Evolutionary conservation across 2,113 vertebrate genomes (phyloP).

Genomic region (Tychaedon coryphoeus): DNA sequence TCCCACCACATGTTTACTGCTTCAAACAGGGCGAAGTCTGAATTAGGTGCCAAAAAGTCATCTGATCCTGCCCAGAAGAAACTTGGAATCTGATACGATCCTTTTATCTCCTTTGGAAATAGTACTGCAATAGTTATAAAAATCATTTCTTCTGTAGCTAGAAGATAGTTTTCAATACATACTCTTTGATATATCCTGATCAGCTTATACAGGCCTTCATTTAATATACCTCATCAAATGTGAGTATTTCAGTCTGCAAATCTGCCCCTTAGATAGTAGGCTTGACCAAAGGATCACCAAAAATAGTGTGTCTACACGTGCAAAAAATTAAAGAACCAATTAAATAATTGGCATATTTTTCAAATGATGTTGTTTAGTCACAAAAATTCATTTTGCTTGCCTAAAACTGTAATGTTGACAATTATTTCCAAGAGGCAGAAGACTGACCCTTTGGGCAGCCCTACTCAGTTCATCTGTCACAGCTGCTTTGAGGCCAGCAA

Average conservation of each 20-base stretch:
- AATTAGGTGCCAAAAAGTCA: background rate
- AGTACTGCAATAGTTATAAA: conserved; percentile 18
- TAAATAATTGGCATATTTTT: background rate
- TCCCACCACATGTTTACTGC: background rate
- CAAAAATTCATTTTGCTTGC: background rate
- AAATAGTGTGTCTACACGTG: background rate
- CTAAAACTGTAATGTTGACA: background rate
- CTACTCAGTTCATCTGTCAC: background rate
- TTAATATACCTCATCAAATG: background rate
- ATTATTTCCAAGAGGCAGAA: background rate
- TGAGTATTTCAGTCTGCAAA: background rate
- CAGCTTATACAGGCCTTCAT: background rate
- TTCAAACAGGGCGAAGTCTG: background rate
- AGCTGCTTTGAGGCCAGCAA: background rate
- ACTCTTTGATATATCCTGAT: conserved; percentile 2
- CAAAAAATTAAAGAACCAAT: background rate
- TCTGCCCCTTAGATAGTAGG: background rate
- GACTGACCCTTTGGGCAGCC: background rate
- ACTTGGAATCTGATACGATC: conserved; percentile 25
- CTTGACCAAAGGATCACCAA: background rate
- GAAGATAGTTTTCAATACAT: background rate
- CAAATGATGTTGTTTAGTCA: background rate
- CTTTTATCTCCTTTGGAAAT: conserved; percentile 32
- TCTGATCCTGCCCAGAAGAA: conserved; percentile 1
- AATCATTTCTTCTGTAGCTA: background rate